A percentile compares a stretch with the other conserved stretches of the same genome.
phyloP scores from a whole-genome alignment of 2,797 vertebrate genomes.

The Scyliorhinus canicula region DNA sequence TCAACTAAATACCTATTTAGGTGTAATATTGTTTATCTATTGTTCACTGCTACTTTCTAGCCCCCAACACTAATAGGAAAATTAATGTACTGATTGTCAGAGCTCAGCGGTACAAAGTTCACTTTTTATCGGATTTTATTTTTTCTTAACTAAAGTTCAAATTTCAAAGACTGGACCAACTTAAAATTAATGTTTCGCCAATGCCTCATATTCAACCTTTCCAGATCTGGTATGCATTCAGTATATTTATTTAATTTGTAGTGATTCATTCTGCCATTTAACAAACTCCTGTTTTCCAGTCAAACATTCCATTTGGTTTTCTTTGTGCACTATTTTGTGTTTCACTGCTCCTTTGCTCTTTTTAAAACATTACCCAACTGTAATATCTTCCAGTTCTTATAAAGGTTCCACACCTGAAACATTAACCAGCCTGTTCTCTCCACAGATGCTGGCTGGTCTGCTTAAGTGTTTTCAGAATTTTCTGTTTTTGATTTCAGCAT shows the following conservation, averaged over 20 bases:
- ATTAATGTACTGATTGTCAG: no score
- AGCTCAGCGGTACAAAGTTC: no score
- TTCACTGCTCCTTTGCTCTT: not conserved
- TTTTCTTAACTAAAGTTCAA: not conserved
- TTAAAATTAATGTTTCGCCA: slow-evolving; percentile 1
- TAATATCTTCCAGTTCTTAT: not conserved
- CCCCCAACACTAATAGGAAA: not conserved
- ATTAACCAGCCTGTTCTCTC: not conserved
- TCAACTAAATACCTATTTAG: not conserved
- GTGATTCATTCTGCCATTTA: not conserved
- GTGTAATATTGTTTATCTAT: not conserved
- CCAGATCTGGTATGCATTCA: not conserved
- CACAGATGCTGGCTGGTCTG: not conserved
- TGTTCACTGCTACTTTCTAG: not conserved
- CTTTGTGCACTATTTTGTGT: no score
- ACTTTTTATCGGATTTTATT: not conserved
- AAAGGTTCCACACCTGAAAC: not conserved
- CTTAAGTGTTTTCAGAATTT: not conserved
- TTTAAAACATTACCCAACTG: not conserved
- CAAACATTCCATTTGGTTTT: not conserved
- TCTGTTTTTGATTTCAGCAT: not conserved
- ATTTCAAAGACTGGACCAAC: not conserved
- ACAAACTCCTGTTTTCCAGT: not conserved
- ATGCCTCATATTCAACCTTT: not conserved
- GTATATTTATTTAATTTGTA: not conserved